Conservation (phyloP, 2,888 invertebrate species). For the Nephrotoma flavescens region DNA sequence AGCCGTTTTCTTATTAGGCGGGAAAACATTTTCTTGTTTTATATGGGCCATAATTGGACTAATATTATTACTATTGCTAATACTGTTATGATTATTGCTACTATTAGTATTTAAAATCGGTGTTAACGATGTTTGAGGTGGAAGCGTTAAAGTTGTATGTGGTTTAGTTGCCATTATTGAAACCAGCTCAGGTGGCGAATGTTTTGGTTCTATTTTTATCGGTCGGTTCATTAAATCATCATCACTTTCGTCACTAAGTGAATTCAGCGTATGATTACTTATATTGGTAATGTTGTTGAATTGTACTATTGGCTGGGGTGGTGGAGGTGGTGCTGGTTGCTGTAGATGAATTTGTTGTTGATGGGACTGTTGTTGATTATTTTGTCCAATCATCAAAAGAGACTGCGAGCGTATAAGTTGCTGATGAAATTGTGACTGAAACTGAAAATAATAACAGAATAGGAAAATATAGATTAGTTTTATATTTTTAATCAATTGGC, state of each 20-base stretch:
- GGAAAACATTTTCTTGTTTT: background rate
- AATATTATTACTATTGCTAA: background rate
- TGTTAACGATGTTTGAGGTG: background rate
- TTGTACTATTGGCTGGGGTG: background rate
- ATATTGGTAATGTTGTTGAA: background rate
- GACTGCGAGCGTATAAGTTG: conserved; percentile 1
- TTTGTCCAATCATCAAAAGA: background rate
- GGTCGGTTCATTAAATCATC: background rate
- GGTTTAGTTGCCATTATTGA: background rate
- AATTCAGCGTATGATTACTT: background rate
- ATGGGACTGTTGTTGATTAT: background rate
- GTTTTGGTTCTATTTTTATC: conserved; percentile 1
- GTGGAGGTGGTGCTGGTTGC: background rate
- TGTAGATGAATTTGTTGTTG: background rate
- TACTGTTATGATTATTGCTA: background rate
- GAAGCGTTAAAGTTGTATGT: background rate
- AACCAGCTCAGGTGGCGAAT: conserved; percentile 1
- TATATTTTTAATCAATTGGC: background rate
- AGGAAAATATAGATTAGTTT: background rate
- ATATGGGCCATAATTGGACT: background rate
- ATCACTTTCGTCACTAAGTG: background rate
- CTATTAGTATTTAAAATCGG: conserved; percentile 3
- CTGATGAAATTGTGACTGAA: conserved; percentile 2
- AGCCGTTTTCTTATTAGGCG: background rate
- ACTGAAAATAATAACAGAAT: background rate